Base-by-base conservation (phyloP, 1,140 invertebrate species). In the Macrosteles quadrilineatus region DNA sequence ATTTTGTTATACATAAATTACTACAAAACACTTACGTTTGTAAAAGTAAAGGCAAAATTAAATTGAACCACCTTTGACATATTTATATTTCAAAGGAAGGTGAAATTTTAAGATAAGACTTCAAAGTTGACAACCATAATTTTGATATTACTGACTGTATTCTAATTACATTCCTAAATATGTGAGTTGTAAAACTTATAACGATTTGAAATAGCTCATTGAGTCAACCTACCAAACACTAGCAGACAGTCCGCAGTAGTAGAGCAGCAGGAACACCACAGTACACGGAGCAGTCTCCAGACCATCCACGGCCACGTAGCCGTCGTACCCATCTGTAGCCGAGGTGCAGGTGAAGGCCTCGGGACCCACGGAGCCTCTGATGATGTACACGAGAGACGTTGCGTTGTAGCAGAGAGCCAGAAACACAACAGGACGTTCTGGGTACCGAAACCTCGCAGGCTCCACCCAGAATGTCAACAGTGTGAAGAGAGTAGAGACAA, bases 321-420 rank as follows among this genome's bases (percentile, higher is more conserved):
- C 81, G 36, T 80, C 76, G 50, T 79, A 81, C 76, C 85, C 79
- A 72, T 79, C 78, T 75, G 84, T 83, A 32, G 79, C 82, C 76
- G 84, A 79, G 76, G 83, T 81, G 80, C 86, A 85, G 77, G 85
- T 83, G 74, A 85, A 77, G 80, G 78, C 31, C 81, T 86, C 87
- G 1, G 87, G 82, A 31, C 91, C 86, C 27, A 90, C 78, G 43
- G 90, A 87, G 31, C 90, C 86, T 73, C 88, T 84, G 11, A 88
- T 84, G 69, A 92, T 85, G 36, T 74, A 74, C 6, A 72, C 69
- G 1, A 71, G 32, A 9, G 68, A 70, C 92, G 91, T 90, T 70
- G 94, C 86, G 74, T 89, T 90, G 78, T 94, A 92, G 81, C 93
- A 95, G 72, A 96, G 81, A 3, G 91, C 89, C 66, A 96, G 82